Evolutionary conservation across 2,888 invertebrate species (phyloP).

Genomic region (Blastobasis adustella): DNA sequence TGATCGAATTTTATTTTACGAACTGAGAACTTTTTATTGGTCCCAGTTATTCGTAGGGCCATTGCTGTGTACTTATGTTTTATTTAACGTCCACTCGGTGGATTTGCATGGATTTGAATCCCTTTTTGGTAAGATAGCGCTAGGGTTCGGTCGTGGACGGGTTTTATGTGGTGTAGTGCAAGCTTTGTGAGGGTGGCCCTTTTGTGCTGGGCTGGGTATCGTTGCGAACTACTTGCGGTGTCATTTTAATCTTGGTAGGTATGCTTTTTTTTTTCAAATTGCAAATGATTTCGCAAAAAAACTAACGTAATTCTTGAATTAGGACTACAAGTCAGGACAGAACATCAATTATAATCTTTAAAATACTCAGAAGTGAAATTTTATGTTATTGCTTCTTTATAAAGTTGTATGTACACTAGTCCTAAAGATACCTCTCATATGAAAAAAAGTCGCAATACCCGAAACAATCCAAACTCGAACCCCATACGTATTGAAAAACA

Average conservation of each 20-base stretch:
- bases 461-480: neutral
- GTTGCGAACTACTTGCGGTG: neutral
- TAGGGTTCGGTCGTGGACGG: neutral
- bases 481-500: constrained; percentile 19
- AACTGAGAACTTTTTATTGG: constrained; percentile 57
- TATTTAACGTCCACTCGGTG: constrained; percentile 56
- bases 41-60: constrained; percentile 37
- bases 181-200: too few relatives aligned
- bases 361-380: too few relatives aligned
- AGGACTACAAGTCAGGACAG: too few relatives aligned
- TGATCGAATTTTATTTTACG: constrained; percentile 62
- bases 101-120: constrained; percentile 58
- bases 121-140: constrained; percentile 12
- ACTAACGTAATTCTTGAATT: too few relatives aligned
- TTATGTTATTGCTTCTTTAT: too few relatives aligned
- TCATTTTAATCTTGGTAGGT: neutral
- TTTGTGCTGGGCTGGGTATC: too few relatives aligned
- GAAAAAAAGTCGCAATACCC: neutral
- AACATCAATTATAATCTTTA: too few relatives aligned
- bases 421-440: too few relatives aligned
- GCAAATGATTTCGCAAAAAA: too few relatives aligned
- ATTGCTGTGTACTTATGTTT: constrained; percentile 58
- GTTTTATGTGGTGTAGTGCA: neutral
- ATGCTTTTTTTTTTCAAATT: neutral
- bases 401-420: neutral